Evolutionary conservation across 2,888 invertebrate species (phyloP), one percentile per base, ranked within the genome.

Genomic region (Epiblema foenella): DNA sequence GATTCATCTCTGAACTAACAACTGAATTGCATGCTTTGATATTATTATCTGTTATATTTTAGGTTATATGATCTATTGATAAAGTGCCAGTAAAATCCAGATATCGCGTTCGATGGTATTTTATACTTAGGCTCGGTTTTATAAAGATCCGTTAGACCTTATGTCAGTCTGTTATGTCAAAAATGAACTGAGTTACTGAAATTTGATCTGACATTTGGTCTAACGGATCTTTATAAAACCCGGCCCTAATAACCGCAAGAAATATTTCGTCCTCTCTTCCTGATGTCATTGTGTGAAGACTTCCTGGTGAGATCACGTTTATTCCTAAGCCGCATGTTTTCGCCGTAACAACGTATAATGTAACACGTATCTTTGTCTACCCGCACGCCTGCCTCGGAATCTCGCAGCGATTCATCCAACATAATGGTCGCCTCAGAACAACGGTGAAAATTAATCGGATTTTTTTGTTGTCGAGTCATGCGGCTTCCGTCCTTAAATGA

Each of bases 401-500:
- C 85, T 84, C 79, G 79, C 82, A 85, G 82, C 83, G 83, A 88
- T 89, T 88, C 86, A 86, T 88, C 84, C 81, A 77, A 84, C 81
- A 79, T 78, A 82, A 81, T 77, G 80, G 78, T 78, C 80, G 82
- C 79, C 80, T 78, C 77, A 81, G 80, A 78, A 82, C 83, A 81
- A 81, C 85, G 81, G 81, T 85, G 87, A 83, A 89, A 87, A 91
- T 88, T 88, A 90, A 91, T 91, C 87, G 85, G 87, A 85, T 86
- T 83, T 85, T 24, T 87, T 90, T 90, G 87, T 82, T 83, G 93
- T 80, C 81, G 81, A 90, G 89, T 93, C 93, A 93, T 85, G 85
- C 81, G 81, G 90, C 90, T 91, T 91, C 92, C 92, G 92, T 88
- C 87, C 86, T 87, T 86, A 87, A 88, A 91, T 89, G 88, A 88